Base-by-base conservation (phyloP, 1,140 invertebrate genomes). In the Oppia nitens region DNA sequence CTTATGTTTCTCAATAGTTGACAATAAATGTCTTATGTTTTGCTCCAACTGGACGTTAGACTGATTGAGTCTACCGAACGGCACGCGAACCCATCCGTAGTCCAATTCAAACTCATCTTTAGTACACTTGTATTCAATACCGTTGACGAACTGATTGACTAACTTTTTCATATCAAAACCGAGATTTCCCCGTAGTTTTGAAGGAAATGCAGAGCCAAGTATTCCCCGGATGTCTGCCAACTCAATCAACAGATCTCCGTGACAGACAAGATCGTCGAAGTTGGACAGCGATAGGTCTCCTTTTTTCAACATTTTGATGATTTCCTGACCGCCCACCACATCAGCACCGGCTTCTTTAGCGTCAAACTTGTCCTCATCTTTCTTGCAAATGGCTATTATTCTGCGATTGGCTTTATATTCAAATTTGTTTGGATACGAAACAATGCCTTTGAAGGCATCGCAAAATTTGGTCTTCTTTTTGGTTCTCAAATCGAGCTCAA, bases 171-270 rank as follows among this genome's bases (percentile, higher is more conserved):
- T 69, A 70, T 87, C 75, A 2, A 69, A 51, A 53, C 79, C 77
- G 28, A 88, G 63, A n/a, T 81, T 85, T 50, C 74, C 76, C 74
- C 60, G 64, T 66, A 76, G 78, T 0, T 78, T 66, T 64, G 74
- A 81, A 0, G 87, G 86, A 73, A 85, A 87, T 64, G 78, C 79
- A 57, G 72, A 79, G 64, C 82, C 86, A 72, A 90, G 72, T 12
- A 88, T 66, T 23, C 84, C 84, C 65, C 83, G 74, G 49, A 89
- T 73, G 0, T 76, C 72, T 1, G 84, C 74, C 27, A 89, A 67
- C 51, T 89, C 85, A 0, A 83, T 75, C 57, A 88, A 67, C 59
- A 89, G 84, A 66, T 81, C 78, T 3, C 83, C 79, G 74, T 87
- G 83, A 3, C 83, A 81, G 40, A 89, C 70, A 1, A 85, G 66